phyloP scores from a whole-genome alignment of 2,113 vertebrate species.

The Salvelinus sp. region DNA sequence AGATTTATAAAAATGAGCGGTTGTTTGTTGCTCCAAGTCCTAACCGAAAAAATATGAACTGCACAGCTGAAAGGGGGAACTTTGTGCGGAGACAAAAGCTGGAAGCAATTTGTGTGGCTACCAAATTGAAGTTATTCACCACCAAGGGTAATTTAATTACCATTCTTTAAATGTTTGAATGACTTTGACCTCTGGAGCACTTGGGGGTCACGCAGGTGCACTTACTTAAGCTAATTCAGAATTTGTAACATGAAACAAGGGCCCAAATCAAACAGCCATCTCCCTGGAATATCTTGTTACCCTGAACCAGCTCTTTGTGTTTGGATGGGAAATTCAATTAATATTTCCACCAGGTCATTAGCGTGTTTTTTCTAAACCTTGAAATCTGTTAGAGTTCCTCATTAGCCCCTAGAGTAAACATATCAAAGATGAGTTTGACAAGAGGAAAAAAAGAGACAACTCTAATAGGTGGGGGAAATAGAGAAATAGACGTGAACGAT shows the following conservation, averaged over 20 bases:
- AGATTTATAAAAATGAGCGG: slow-evolving; percentile 64
- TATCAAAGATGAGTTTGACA: slow-evolving; percentile 62
- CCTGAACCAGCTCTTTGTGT: slow-evolving; percentile 60
- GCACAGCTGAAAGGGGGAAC: slow-evolving; percentile 56
- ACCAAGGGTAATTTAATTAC: slow-evolving; percentile 83
- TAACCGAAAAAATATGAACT: slow-evolving; percentile 71
- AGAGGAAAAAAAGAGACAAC: slow-evolving; percentile 19
- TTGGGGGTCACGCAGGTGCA: slow-evolving; percentile 77
- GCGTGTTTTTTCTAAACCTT: slow-evolving; percentile 51
- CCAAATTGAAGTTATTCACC: slow-evolving; percentile 83
- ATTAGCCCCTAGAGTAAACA: slow-evolving; percentile 62
- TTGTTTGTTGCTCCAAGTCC: slow-evolving; percentile 70
- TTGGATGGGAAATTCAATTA: slow-evolving; percentile 69
- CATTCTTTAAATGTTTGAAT: slow-evolving; percentile 86
- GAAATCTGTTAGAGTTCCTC: slow-evolving; percentile 56
- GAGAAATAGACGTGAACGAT: slow-evolving; percentile 45
- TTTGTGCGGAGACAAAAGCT: slow-evolving; percentile 73
- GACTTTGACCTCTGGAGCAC: slow-evolving; percentile 79
- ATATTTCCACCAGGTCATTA: slow-evolving; percentile 70
- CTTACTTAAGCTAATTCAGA: slow-evolving; percentile 80
- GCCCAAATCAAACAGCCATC: slow-evolving; percentile 67
- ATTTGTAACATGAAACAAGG: slow-evolving; percentile 77
- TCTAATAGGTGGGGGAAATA: slow-evolving; percentile 38
- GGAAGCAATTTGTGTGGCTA: slow-evolving; percentile 81
- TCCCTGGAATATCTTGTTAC: slow-evolving; percentile 62